A percentile compares a stretch with the other conserved stretches of the same genome.
Evolutionary conservation across 1,140 invertebrate genomes (phyloP).

Genomic region (Lepidurus arcticus): DNA sequence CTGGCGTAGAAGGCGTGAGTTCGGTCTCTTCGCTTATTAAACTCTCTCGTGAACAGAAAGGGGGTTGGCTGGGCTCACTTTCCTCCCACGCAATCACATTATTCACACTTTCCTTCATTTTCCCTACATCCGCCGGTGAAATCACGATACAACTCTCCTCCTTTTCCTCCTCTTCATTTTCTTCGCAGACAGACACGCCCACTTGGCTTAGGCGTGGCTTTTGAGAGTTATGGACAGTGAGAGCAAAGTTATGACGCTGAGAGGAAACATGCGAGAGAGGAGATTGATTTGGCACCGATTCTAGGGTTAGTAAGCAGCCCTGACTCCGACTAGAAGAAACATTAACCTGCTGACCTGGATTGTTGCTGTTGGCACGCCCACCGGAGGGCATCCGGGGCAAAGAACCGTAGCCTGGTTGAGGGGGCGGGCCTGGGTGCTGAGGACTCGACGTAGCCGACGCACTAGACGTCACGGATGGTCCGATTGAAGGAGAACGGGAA

Average conservation of each 20-base stretch:
- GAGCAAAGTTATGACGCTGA: neutral
- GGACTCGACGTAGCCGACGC: conserved; percentile 30
- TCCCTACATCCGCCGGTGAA: neutral
- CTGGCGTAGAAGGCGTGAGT: neutral
- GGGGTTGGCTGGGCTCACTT: neutral
- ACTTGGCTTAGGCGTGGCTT: neutral
- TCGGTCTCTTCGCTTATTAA: neutral
- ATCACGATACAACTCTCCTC: neutral
- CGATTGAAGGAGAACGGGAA: conserved; percentile 12
- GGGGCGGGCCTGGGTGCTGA: conserved; percentile 28
- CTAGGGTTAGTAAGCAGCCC: conserved; percentile 13
- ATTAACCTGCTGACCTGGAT: neutral
- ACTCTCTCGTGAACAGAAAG: neutral
- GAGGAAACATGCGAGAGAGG: neutral
- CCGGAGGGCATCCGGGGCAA: conserved; percentile 30
- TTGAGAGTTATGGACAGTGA: neutral
- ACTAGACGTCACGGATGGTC: conserved; percentile 30
- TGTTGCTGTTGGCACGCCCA: conserved; percentile 16
- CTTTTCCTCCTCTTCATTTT: neutral
- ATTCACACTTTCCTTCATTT: neutral
- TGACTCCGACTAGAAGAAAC: neutral
- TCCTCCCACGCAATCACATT: neutral
- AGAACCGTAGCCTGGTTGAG: conserved; percentile 17
- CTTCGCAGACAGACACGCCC: neutral
- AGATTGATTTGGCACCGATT: neutral